Evolutionary conservation across 2,113 vertebrate species (phyloP), one percentile per base, ranked within the genome.

Genomic region (Amblyopsis rosae): DNA sequence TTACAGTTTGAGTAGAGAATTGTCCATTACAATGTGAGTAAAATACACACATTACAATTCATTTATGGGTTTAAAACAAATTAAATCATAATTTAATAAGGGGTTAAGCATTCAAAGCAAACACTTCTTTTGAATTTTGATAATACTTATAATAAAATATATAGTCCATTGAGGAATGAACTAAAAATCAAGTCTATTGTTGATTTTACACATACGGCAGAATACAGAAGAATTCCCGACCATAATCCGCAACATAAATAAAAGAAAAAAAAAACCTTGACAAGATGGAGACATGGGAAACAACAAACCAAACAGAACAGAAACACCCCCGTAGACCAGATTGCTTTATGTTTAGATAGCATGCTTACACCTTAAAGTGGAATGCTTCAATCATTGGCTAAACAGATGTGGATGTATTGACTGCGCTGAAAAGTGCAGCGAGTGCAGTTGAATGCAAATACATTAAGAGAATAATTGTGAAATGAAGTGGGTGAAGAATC

Each of bases 221-320:
- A 72, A 86, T 83, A 86, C 86, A 76, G 72, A 9, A 75, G 90
- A 89, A 71, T 85, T 88, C 90, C 90, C 73, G 82, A 88, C 91
- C 86, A 87, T 86, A 93, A 89, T 87, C 89, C 89, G 89, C 80
- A 90, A 93, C 83, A 85, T 91, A 91, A 78, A 82, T n/a, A 87
- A 90, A 91, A 77, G 78, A 89, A 93, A 95, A 94, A 93, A 95
- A 96, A 95, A 95, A 95, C 93, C 90, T 93, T 82, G 89, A 81
- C 92, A 91, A 93, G 90, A 94, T 86, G 91, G 12, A 11, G 49
- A 11, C 49, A 51, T 41, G 35, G 7, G 35, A 41, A 41, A 41
- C 7, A 41, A 41, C 35, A 41, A 41, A 41, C 35, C 62, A 82
- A 92, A 94, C 87, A 85, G 84, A 92, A 90, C 88, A 94, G 94